Conservation (phyloP, 2,113 vertebrate species). For the Pseudorectes ferrugineus region DNA sequence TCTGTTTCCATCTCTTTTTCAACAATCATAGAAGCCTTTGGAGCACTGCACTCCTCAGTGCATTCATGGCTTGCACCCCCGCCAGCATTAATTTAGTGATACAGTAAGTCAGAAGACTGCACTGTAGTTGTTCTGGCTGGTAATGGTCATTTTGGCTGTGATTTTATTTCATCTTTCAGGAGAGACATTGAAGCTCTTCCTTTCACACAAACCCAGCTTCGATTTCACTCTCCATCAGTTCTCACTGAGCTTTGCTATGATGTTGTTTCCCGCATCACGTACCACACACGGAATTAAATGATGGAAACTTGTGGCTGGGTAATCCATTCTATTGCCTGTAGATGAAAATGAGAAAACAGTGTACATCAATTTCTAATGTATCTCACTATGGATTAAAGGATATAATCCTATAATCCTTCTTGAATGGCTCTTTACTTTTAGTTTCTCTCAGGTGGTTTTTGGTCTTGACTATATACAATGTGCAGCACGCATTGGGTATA, state of each 20-base stretch:
- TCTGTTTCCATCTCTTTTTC: neutral
- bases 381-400: neutral
- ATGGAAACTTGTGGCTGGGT: neutral
- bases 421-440: neutral
- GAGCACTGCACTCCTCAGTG: neutral
- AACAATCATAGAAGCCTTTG: accelerated
- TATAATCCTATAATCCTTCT: constrained; percentile 18
- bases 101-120: neutral
- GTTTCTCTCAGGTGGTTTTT: neutral
- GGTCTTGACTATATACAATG: neutral
- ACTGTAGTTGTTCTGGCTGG: neutral
- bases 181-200: neutral
- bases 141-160: neutral
- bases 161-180: neutral
- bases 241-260: neutral
- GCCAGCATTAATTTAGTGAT: neutral
- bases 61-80: neutral
- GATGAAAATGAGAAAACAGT: constrained; percentile 13
- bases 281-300: neutral
- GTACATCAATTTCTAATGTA: neutral
- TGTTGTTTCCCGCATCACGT: neutral
- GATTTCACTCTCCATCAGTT: neutral
- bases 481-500: neutral
- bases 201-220: neutral
- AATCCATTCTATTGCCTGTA: neutral